These are phyloP conservation scores for Lobophora halterata DNA, from an alignment of 2,888 invertebrate genomes.

Conservation along the genomic window DNA sequence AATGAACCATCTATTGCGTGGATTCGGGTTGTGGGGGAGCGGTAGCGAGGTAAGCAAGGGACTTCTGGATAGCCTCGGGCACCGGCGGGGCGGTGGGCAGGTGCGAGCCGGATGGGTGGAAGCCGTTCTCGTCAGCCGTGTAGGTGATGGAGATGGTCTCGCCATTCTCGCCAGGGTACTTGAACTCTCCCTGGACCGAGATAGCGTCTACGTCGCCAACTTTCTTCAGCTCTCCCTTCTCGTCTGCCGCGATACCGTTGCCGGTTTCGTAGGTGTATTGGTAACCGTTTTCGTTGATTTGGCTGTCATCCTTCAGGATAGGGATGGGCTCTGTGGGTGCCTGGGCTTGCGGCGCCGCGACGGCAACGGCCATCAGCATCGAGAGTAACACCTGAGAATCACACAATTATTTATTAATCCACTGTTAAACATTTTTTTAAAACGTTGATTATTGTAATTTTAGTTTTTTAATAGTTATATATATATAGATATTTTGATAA, in stretches of 20 bases:
- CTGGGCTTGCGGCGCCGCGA: conserved; percentile 61
- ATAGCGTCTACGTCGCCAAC: conserved; percentile 77
- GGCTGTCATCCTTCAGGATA: conserved; percentile 80
- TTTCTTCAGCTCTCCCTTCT: conserved; percentile 82
- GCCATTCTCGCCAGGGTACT: conserved; percentile 84
- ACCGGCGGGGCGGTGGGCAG: conserved; percentile 86
- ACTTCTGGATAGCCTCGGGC: conserved; percentile 84
- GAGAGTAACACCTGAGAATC: conserved; percentile 61
- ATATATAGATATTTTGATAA: no score
- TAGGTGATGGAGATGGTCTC: conserved; percentile 82
- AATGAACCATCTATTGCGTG: conserved; percentile 45
- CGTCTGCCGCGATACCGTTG: conserved; percentile 83
- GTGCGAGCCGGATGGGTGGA: conserved; percentile 83
- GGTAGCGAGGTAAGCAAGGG: conserved; percentile 84
- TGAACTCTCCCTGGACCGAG: conserved; percentile 83
- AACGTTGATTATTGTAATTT: no score
- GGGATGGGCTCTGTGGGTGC: conserved; percentile 62
- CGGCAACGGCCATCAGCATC: conserved; percentile 55
- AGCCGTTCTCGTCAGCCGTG: conserved; percentile 86
- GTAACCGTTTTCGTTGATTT: conserved; percentile 82
- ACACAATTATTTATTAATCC: conserved; percentile 6
- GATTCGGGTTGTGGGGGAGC: conserved; percentile 73
- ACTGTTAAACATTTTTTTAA: conserved; percentile 5
- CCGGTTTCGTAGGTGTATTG: conserved; percentile 83
- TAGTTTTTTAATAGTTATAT: no score